Base-by-base conservation (phyloP, 2,113 vertebrate species). In the Caranx melampygus region DNA sequence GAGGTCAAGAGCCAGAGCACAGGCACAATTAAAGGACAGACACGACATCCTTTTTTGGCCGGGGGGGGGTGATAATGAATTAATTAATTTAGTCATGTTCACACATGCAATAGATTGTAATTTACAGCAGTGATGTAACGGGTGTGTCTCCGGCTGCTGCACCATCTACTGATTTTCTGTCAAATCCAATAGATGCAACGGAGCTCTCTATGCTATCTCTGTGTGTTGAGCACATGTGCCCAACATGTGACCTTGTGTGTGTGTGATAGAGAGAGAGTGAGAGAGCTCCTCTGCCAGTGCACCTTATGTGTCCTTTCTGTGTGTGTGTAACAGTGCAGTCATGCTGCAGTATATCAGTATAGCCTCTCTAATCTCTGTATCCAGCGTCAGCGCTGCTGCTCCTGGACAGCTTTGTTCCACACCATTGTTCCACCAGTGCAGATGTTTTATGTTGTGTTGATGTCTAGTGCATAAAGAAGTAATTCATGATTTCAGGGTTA, bases 201-300 rank as follows among this genome's bases (percentile, higher is more conserved):
- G 18, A 77, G 21, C n/a, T 49, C 5, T 49, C 3, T 49, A 4
- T 72, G 34, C 26, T 35, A 31, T 73, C 55, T 83, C 64, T 78
- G 55, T 68, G 20, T 64, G 64, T 66, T n/a, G 42, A 84, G 71
- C 84, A 87, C 89, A 87, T 81, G 77, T 68, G 70, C 58, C 55
- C 37, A 64, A 65, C 87, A 86, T 88, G 87, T 88, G 86, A 91
- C 78, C 66, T 26, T 81, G 71, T 82, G 65, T 82, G 57, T 66
- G 62, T 55, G 42, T 69, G 70, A 52, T 16, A 54, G 51, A 26
- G n/a, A 60, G 31, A 42, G 77, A 52, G 73, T 31, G 47, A 59
- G n/a, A 21, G 11, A 64, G 75, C 79, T 75, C 57, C 35, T 76
- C 31, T 78, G 82, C 70, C 68, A 75, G 2, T 62, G 68, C 65